These are phyloP conservation scores for Brachionus plicatilis DNA, from an alignment of 1,140 invertebrate genomes.

Conservation along the genomic window DNA sequence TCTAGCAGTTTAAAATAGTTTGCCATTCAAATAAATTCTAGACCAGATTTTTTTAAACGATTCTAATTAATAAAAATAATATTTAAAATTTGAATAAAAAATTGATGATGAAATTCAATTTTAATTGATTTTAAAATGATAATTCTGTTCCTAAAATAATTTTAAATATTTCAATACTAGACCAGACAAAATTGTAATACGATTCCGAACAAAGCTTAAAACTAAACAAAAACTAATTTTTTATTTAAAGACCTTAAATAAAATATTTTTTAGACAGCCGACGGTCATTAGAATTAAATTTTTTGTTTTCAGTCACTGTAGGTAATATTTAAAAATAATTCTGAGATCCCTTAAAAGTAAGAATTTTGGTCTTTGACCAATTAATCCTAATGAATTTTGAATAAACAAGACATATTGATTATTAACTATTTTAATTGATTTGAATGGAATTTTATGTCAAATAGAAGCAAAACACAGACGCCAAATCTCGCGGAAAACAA, in stretches of 20 bases:
- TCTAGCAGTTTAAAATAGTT: neutral
- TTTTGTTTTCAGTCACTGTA: neutral
- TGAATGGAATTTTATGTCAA: neutral
- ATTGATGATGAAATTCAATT: neutral
- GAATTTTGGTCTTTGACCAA: slow-evolving; percentile 19
- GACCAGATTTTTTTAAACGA: neutral
- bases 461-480: neutral
- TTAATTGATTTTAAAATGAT: neutral
- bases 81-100: neutral
- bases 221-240: neutral
- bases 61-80: neutral
- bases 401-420: neutral
- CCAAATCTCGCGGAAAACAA: neutral
- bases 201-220: neutral
- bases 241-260: neutral
- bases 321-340: neutral
- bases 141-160: neutral
- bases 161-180: neutral
- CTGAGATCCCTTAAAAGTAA: neutral
- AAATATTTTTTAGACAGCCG: slow-evolving; percentile 13
- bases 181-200: neutral
- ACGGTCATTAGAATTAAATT: neutral
- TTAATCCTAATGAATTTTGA: slow-evolving; percentile 23
- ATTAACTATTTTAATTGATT: neutral
- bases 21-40: neutral